These are phyloP conservation scores for Centruroides sculpturatus DNA, from an alignment of 1,140 invertebrate species.

Conservation along the genomic window DNA sequence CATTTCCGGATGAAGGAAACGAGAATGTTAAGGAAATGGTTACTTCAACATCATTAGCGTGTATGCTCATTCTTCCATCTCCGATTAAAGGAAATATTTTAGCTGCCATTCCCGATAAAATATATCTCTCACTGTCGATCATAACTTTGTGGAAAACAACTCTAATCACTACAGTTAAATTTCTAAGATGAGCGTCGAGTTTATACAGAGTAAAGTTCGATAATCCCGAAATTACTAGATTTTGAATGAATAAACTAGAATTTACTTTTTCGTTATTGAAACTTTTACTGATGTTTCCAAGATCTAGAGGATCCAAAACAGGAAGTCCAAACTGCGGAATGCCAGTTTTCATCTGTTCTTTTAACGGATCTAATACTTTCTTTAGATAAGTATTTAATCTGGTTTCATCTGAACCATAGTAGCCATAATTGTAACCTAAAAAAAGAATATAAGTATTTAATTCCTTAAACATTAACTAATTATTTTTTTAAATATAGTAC, in stretches of 20 bases:
- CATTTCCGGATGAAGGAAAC: background rate
- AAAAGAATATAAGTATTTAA: too few relatives aligned
- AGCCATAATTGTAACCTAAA: too few relatives aligned
- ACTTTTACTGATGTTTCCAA: constrained; percentile 4
- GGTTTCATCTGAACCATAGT: too few relatives aligned
- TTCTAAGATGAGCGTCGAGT: background rate
- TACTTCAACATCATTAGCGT: background rate
- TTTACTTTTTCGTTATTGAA: constrained; percentile 1
- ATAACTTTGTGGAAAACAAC: background rate
- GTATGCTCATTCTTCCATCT: background rate
- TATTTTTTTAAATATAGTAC: too few relatives aligned
- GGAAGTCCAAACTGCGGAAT: constrained; percentile 9
- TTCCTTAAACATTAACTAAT: too few relatives aligned
- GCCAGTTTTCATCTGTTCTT: constrained; percentile 7
- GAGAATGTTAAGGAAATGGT: background rate
- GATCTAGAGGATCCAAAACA: constrained; percentile 1
- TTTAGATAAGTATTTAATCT: too few relatives aligned
- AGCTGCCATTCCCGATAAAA: background rate
- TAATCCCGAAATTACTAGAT: background rate
- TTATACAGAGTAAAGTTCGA: background rate
- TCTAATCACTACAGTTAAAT: background rate
- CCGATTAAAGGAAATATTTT: background rate
- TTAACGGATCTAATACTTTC: constrained; percentile 11
- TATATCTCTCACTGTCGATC: background rate
- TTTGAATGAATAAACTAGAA: background rate